Evolutionary conservation across 2,888 invertebrate genomes (phyloP).

Genomic region (Eilema sororculum): DNA sequence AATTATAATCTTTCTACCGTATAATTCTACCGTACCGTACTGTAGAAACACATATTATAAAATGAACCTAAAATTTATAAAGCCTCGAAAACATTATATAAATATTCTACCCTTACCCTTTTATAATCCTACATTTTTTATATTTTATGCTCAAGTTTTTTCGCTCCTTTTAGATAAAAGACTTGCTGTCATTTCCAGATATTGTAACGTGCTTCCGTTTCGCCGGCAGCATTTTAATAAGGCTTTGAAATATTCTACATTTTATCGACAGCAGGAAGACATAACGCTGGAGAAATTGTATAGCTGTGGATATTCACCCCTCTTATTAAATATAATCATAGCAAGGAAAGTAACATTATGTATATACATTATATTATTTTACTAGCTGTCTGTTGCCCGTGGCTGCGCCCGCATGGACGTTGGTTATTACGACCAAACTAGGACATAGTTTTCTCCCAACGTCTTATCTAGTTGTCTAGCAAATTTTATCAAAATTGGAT

Average conservation of each 20-base stretch:
- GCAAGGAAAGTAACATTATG: neutral
- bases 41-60: neutral
- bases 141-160: slow-evolving; percentile 25
- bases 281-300: slow-evolving; percentile 1
- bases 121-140: slow-evolving; percentile 12
- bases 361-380: too few species aligned
- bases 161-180: slow-evolving; percentile 32
- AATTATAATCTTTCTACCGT: too few species aligned
- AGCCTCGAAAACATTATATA: neutral
- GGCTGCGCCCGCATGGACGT: too few species aligned
- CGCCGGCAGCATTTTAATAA: slow-evolving; percentile 29
- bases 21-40: too few species aligned
- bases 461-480: too few species aligned
- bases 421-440: too few species aligned
- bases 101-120: neutral
- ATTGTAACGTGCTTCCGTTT: slow-evolving; percentile 32
- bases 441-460: too few species aligned
- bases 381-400: too few species aligned
- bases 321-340: neutral
- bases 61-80: neutral
- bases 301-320: neutral
- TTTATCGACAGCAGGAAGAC: slow-evolving; percentile 21
- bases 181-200: slow-evolving; percentile 29
- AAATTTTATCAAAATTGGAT: too few species aligned
- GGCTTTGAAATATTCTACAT: slow-evolving; percentile 16